Evolutionary conservation across 2,797 vertebrate species (phyloP).

Genomic region (Enteromius anoplus): DNA sequence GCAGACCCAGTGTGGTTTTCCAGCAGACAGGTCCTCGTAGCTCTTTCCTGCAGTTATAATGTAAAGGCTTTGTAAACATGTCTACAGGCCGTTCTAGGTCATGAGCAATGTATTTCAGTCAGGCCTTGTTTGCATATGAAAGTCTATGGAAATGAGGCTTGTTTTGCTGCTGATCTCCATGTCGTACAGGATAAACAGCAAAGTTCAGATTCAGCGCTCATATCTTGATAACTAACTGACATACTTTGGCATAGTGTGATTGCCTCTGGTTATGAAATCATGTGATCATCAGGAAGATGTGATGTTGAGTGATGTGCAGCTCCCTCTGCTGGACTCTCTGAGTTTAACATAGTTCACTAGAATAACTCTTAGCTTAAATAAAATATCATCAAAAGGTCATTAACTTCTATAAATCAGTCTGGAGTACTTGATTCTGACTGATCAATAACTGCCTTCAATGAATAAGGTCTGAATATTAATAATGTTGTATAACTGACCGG

Average conservation of each 20-base stretch:
- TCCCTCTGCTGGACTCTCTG: not conserved
- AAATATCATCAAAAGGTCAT: not conserved
- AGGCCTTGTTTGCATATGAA: not conserved
- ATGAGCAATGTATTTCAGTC: not conserved
- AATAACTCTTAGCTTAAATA: not conserved
- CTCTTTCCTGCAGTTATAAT: not conserved
- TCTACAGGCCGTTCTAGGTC: not conserved
- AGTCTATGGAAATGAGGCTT: not conserved
- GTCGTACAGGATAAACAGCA: not conserved
- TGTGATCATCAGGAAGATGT: not conserved
- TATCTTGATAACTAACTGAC: not conserved
- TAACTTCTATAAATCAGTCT: not conserved
- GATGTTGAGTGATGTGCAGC: accelerated
- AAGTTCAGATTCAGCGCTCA: not conserved
- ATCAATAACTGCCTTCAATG: not conserved
- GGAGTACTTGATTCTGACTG: not conserved
- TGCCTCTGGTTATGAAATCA: not conserved
- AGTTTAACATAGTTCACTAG: not conserved
- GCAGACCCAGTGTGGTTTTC: too few species aligned
- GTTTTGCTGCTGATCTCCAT: not conserved
- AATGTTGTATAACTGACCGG: not conserved
- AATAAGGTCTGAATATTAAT: not conserved
- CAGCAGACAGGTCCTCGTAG: too few species aligned
- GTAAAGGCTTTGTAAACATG: not conserved
- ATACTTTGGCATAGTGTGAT: not conserved